Evolutionary conservation across 2,113 vertebrate genomes (phyloP).

Genomic region (Oostethus manadensis): DNA sequence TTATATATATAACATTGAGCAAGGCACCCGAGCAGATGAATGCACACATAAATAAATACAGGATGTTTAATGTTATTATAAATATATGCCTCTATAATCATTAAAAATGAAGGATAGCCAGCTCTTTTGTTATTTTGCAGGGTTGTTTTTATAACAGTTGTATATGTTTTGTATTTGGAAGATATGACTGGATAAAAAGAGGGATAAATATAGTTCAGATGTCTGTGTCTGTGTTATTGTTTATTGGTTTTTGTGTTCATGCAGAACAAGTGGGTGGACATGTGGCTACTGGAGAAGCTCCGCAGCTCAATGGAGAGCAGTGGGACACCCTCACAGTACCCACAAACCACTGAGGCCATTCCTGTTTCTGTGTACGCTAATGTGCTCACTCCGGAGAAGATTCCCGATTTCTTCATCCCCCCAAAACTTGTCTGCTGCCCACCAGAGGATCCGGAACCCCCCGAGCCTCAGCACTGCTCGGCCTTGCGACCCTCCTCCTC

Average conservation of each 20-base stretch:
- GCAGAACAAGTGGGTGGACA: constrained; percentile 47
- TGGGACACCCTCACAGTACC: constrained; percentile 37
- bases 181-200: too few relatives aligned
- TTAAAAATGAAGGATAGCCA: too few relatives aligned
- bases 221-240: neutral
- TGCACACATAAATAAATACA: too few relatives aligned
- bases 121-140: too few relatives aligned
- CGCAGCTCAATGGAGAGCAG: constrained; percentile 82
- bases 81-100: too few relatives aligned
- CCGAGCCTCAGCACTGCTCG: constrained; percentile 62
- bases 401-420: constrained; percentile 94
- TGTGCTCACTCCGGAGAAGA: constrained; percentile 92
- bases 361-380: constrained; percentile 84
- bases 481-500: constrained; percentile 72
- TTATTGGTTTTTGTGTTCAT: constrained; percentile 22
- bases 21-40: too few relatives aligned
- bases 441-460: constrained; percentile 68
- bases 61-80: too few relatives aligned
- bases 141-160: too few relatives aligned
- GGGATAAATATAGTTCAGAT: neutral
- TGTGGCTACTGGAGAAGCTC: constrained; percentile 93
- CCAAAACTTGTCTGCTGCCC: constrained; percentile 85
- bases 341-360: constrained; percentile 55
- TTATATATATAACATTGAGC: neutral
- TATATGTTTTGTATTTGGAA: too few relatives aligned